Base-by-base conservation (phyloP, 2,888 invertebrate species). In the Archaeoteleia sp. region DNA sequence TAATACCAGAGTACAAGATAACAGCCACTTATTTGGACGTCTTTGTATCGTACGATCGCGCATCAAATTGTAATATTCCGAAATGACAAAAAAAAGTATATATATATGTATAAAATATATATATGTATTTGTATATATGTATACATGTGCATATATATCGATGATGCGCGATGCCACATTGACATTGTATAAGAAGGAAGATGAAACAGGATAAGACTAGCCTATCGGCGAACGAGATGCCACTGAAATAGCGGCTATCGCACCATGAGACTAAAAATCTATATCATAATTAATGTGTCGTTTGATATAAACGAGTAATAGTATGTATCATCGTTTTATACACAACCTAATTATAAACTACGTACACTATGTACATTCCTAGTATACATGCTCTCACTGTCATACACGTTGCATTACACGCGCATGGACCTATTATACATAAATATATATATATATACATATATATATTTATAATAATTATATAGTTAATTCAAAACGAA, bases 271-370 rank as follows among this genome's bases (percentile, higher is more conserved):
- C 84, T 85, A 83, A 80, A 76, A 78, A 80, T 82, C 78, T 81
- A 84, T 84, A 84, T 84, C 84, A 83, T 84, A 82, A 84, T 80
- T 82, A 69, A 81, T 83, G 81, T 84, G 83, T 83, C 82, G 82
- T 84, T 84, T 84, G 78, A 82, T 84, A 84, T 83, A 80, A 82
- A 82, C 74, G 79, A 81, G 70, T 82, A 78, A 81, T 81, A 82
- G 80, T 81, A 81, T 82, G 83, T 84, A 84, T 84, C 81, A 83
- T 83, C 81, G 82, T 84, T 84, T 84, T 84, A 84, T 84, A 84
- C 83, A 83, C 81, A 82, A 83, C 76, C 75, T 80, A 79, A 82
- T 77, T 80, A 80, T 80, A 81, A 75, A 82, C 77, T 82, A 81
- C 78, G 78, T 82, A 83, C 81, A 78, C 80, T 81, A 80, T 83